phyloP scores from a whole-genome alignment of 2,113 vertebrate genomes.

The Lucifuga dentata region DNA sequence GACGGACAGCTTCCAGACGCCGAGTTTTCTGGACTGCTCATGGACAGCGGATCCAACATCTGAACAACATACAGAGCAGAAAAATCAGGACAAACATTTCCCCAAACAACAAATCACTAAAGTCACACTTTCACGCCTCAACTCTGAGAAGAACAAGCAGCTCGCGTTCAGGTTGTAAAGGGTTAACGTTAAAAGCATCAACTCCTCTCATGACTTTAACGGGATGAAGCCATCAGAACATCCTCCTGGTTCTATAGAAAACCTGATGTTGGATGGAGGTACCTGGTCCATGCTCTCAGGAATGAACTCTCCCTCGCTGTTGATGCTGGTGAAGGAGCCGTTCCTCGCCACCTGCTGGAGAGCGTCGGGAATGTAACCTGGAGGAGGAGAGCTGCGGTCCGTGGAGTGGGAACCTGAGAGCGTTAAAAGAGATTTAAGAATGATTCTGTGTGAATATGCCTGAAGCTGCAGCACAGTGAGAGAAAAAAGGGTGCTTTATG shows the following conservation, averaged over 20 bases:
- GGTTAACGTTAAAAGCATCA: no score
- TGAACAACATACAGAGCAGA: slow-evolving; percentile 58
- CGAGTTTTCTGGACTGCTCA: slow-evolving; percentile 99
- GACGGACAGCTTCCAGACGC: slow-evolving; percentile 98
- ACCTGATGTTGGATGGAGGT: slow-evolving; percentile 23
- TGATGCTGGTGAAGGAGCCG: slow-evolving; percentile 99
- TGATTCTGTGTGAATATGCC: no score
- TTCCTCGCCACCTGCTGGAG: slow-evolving; percentile 96
- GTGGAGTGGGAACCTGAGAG: slow-evolving; percentile 88
- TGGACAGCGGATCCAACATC: slow-evolving; percentile 98
- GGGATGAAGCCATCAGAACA: no score
- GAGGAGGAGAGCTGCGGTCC: slow-evolving; percentile 96
- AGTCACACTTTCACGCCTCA: no score
- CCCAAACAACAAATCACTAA: no score
- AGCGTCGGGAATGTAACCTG: slow-evolving; percentile 98
- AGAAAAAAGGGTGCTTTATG: no score
- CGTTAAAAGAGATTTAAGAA: no score
- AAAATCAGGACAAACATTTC: not conserved
- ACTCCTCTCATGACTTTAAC: no score
- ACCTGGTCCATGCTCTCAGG: slow-evolving; percentile 99
- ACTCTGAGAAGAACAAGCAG: no score
- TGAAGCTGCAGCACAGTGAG: no score
- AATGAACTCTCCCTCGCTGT: slow-evolving; percentile 99
- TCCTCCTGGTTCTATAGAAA: no score
- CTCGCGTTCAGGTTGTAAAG: no score